phyloP scores from a whole-genome alignment of 1,140 invertebrate genomes.

The Augochlora pura region DNA sequence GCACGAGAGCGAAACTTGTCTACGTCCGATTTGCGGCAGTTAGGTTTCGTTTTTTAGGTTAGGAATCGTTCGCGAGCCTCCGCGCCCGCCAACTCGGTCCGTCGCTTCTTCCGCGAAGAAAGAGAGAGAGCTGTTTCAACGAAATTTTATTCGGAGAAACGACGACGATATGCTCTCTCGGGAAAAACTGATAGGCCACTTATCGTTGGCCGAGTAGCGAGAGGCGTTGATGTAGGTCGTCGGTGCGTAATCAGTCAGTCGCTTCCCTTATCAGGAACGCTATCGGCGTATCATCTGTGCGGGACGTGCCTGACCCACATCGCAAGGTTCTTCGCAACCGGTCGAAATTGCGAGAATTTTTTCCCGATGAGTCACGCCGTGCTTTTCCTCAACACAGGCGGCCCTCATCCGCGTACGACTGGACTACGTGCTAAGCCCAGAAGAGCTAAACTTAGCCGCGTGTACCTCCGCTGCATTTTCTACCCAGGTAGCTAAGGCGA shows the following conservation, averaged over 20 bases:
- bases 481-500: too few species aligned
- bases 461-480: too few species aligned
- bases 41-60: too few species aligned
- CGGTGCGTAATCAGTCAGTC: conserved; percentile 59
- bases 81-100: too few species aligned
- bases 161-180: background rate
- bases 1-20: background rate
- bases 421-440: background rate
- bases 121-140: too few species aligned
- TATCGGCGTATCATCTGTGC: conserved; percentile 50
- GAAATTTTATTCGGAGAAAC: too few species aligned
- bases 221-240: conserved; percentile 63
- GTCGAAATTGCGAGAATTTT: conserved; percentile 31
- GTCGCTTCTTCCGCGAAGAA: too few species aligned
- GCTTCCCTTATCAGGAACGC: conserved; percentile 43
- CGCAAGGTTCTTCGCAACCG: background rate
- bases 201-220: conserved; percentile 2
- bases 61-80: too few species aligned
- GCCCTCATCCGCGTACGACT: background rate
- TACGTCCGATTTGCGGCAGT: background rate
- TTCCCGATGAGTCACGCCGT: background rate
- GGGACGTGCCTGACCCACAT: conserved; percentile 47
- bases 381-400: background rate
- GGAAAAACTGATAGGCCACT: background rate
- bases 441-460: background rate